phyloP scores from a whole-genome alignment of 2,797 vertebrate genomes.

The Bovichtus diacanthus region DNA sequence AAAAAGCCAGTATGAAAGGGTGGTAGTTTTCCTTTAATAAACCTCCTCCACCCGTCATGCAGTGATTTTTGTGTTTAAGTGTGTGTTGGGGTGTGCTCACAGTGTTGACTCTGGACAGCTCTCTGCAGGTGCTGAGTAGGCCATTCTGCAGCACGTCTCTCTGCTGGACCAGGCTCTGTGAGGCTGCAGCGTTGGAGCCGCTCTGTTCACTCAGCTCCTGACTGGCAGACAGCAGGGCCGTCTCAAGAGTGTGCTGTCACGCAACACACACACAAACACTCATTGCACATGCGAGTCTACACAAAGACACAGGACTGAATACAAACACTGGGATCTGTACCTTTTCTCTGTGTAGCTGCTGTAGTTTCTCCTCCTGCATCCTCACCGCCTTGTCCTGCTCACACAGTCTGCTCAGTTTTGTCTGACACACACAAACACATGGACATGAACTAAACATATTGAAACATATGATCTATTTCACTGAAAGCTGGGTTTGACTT shows the following conservation, averaged over 20 bases:
- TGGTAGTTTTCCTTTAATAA: not conserved
- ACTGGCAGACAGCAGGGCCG: slow-evolving; percentile 94
- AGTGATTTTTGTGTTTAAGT: slow-evolving; percentile 15
- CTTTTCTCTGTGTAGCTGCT: slow-evolving; percentile 98
- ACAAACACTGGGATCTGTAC: slow-evolving; percentile 77
- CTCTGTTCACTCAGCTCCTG: slow-evolving; percentile 95
- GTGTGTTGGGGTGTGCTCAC: slow-evolving; percentile 79
- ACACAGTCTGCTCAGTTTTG: slow-evolving; percentile 94
- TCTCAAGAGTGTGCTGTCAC: slow-evolving; percentile 94
- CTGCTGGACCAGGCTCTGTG: slow-evolving; percentile 92
- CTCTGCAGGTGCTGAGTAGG: slow-evolving; percentile 95
- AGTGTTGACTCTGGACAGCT: slow-evolving; percentile 89
- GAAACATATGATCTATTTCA: not conserved
- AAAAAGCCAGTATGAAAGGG: not conserved
- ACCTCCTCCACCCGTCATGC: not conserved
- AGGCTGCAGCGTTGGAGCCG: slow-evolving; percentile 83
- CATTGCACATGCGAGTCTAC: not conserved
- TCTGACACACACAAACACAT: slow-evolving; percentile 74
- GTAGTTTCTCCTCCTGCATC: slow-evolving; percentile 94
- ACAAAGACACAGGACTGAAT: not conserved
- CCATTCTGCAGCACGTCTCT: slow-evolving; percentile 95
- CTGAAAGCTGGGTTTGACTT: slow-evolving; percentile 70
- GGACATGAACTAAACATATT: not conserved
- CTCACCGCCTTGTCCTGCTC: slow-evolving; percentile 95
- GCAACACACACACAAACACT: slow-evolving; percentile 23